A percentile compares a stretch with the other conserved stretches of the same genome.
These are phyloP conservation scores for Chaetogeoica ovagalla DNA, from an alignment of 2,888 invertebrate species.

Conservation along the genomic window DNA sequence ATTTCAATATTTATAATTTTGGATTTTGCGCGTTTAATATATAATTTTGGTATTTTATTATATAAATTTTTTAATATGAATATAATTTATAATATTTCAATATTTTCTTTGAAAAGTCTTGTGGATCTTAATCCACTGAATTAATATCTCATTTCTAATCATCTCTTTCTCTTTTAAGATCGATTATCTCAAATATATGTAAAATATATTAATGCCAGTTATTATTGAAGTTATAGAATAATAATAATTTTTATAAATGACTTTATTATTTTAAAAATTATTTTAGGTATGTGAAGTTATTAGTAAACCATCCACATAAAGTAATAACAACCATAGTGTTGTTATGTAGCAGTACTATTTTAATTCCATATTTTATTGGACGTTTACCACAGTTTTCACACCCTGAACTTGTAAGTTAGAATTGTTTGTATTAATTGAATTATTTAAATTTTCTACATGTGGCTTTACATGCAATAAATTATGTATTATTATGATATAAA, in stretches of 20 bases:
- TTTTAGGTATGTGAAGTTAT: conserved; percentile 44
- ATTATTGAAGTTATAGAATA: neutral
- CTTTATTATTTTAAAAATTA: neutral
- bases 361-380: conserved; percentile 39
- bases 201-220: neutral
- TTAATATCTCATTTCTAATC: no score
- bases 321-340: conserved; percentile 36
- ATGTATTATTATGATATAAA: no score
- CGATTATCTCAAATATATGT: no score
- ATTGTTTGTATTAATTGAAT: neutral
- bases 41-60: no score
- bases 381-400: conserved; percentile 50
- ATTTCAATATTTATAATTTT: no score
- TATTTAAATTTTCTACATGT: neutral
- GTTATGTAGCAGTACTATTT: conserved; percentile 36
- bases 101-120: no score
- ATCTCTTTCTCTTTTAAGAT: no score
- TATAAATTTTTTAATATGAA: no score
- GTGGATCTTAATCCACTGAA: no score
- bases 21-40: no score
- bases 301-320: conserved; percentile 47
- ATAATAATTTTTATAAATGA: neutral
- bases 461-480: no score
- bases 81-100: no score
- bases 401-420: conserved; percentile 43